Conservation (phyloP, 2,113 vertebrate genomes). For the Myiozetetes cayanensis region DNA sequence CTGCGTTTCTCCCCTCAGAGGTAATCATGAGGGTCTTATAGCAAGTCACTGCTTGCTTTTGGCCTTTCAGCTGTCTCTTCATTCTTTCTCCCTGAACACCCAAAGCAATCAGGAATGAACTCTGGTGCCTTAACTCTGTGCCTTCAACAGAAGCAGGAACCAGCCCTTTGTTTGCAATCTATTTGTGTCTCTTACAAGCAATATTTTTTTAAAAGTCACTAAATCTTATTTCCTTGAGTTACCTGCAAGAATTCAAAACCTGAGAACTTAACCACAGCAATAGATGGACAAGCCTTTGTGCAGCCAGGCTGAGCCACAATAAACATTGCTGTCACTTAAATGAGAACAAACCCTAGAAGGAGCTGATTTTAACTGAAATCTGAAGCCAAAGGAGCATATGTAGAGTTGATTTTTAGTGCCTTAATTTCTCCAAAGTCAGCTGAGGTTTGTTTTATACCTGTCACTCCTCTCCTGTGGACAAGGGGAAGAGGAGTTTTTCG, state of each 20-base stretch:
- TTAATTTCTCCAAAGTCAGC: not conserved
- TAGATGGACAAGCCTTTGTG: not conserved
- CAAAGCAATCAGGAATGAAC: not conserved
- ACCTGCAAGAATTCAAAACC: not conserved
- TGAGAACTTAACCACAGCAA: not conserved
- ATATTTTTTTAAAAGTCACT: not conserved
- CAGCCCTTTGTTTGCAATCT: not conserved
- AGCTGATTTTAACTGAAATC: not conserved
- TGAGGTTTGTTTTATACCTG: not conserved
- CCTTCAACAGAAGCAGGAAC: not conserved
- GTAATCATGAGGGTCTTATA: slow-evolving; percentile 1
- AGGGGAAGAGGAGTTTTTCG: not conserved
- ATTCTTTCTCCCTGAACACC: slow-evolving; percentile 3
- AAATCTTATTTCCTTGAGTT: slow-evolving; percentile 11
- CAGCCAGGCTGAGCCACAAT: not conserved
- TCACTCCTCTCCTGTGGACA: not conserved
- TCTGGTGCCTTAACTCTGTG: not conserved
- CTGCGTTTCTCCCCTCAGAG: slow-evolving; percentile 9
- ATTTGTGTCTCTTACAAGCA: not conserved
- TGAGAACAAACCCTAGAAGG: not conserved
- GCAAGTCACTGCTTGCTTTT: slow-evolving; percentile 34
- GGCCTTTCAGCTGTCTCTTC: not conserved
- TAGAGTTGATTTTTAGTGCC: not conserved
- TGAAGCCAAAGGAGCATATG: not conserved
- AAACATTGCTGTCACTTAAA: not conserved